These are phyloP conservation scores for Laticauda colubrina DNA, from an alignment of 2,113 vertebrate species.

Conservation along the genomic window DNA sequence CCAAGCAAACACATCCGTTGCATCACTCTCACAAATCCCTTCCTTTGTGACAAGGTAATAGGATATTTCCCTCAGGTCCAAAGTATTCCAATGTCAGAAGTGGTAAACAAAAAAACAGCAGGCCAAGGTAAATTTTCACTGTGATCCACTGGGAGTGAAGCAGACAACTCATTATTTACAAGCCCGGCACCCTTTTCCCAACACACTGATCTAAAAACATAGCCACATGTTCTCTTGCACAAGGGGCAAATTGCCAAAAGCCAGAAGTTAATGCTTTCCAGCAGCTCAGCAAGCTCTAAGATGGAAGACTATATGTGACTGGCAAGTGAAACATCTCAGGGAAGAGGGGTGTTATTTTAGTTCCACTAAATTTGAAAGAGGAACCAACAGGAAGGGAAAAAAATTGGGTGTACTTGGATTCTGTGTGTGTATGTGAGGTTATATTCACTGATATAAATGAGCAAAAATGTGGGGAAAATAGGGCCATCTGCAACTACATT, in stretches of 20 bases:
- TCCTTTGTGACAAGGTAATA: constrained; percentile 13
- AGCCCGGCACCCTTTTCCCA: not conserved
- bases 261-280: constrained; percentile 12
- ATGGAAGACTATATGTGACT: not conserved
- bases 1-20: constrained; percentile 12
- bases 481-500: not conserved
- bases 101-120: not conserved
- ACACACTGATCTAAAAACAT: constrained; percentile 5
- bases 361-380: not conserved
- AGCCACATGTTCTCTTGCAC: not conserved
- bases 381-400: not conserved
- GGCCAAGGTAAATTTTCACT: constrained; percentile 12
- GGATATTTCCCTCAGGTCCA: constrained; percentile 19
- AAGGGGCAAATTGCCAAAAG: constrained; percentile 10
- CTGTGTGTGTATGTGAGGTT: not conserved
- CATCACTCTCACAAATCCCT: rapidly evolving
- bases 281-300: not conserved
- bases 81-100: constrained; percentile 22
- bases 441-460: not conserved
- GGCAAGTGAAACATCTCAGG: not conserved
- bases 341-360: not conserved
- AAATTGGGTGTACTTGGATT: not conserved
- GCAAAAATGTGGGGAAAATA: not conserved
- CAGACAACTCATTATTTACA: constrained; percentile 28
- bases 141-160: not conserved